Conservation (phyloP, 1,140 invertebrate species). For the Brachionus paranguensis region DNA sequence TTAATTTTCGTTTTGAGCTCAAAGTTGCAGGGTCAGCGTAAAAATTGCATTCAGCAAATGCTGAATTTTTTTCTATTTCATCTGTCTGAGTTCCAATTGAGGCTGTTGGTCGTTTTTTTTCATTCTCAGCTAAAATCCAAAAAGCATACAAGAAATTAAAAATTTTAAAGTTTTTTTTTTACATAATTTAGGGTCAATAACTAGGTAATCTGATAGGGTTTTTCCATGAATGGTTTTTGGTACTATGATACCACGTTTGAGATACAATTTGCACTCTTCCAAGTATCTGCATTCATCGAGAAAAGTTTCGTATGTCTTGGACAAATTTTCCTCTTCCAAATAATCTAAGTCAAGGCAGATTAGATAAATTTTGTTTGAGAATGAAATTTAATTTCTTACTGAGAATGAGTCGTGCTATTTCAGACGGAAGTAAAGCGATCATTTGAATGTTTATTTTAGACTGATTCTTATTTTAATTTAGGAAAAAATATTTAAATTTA, state of each 20-base stretch:
- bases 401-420: neutral
- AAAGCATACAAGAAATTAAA: neutral
- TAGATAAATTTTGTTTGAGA: neutral
- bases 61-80: neutral
- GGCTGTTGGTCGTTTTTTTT: neutral
- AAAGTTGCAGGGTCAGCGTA: neutral
- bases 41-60: neutral
- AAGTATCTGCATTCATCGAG: slow-evolving; percentile 24
- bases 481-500: neutral
- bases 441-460: neutral
- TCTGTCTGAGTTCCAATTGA: neutral
- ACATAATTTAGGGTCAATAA: neutral
- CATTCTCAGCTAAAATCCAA: neutral
- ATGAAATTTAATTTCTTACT: neutral
- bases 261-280: slow-evolving; percentile 34
- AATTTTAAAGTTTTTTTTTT: neutral
- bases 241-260: slow-evolving; percentile 8
- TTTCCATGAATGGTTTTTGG: slow-evolving; percentile 33
- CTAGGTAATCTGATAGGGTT: slow-evolving; percentile 3
- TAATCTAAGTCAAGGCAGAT: neutral
- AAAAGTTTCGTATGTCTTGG: slow-evolving; percentile 10
- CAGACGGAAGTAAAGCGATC: slow-evolving; percentile 20
- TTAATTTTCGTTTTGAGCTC: neutral
- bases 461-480: neutral
- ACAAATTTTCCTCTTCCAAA: slow-evolving; percentile 29